A percentile compares a stretch with the other conserved stretches of the same genome.
phyloP scores from a whole-genome alignment of 1,140 invertebrate species.

The Brachystomella parvula region DNA sequence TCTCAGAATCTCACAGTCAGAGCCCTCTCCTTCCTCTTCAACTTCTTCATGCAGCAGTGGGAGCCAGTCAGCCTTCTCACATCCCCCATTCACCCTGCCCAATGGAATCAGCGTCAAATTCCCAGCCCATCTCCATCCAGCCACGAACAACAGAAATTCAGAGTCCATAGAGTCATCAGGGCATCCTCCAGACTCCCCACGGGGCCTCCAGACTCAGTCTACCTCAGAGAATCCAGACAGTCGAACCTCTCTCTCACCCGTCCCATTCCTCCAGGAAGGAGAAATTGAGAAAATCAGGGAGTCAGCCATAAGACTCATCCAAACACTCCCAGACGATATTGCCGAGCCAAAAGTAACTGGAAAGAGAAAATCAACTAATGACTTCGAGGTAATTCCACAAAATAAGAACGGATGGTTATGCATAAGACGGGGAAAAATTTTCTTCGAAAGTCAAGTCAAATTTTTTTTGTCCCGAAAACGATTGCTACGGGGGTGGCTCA shows the following conservation, averaged over 20 bases:
- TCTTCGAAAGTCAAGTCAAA: too few species aligned
- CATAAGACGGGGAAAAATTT: too few species aligned
- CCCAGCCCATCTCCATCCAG: constrained; percentile 4
- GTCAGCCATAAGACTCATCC: constrained; percentile 70
- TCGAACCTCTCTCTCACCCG: constrained; percentile 53
- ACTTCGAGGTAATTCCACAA: constrained; percentile 62
- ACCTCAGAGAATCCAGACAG: constrained; percentile 20
- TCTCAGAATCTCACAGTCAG: background rate
- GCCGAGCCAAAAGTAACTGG: constrained; percentile 72
- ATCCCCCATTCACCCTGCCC: constrained; percentile 4
- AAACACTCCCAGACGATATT: constrained; percentile 72
- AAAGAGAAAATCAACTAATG: constrained; percentile 87
- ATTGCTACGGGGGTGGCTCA: background rate
- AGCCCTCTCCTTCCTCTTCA: background rate
- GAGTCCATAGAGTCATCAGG: background rate
- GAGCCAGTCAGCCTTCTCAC: background rate
- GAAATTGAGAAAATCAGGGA: constrained; percentile 76
- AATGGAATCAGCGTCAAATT: constrained; percentile 8
- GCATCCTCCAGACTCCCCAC: background rate
- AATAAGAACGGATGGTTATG: too few species aligned
- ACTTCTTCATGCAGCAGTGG: background rate
- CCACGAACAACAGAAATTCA: background rate
- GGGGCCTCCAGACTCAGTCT: constrained; percentile 7
- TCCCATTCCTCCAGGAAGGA: constrained; percentile 67
- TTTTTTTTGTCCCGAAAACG: too few species aligned